These are phyloP conservation scores for Andrena chrysosceles DNA, from an alignment of 2,888 invertebrate species.

Conservation along the genomic window DNA sequence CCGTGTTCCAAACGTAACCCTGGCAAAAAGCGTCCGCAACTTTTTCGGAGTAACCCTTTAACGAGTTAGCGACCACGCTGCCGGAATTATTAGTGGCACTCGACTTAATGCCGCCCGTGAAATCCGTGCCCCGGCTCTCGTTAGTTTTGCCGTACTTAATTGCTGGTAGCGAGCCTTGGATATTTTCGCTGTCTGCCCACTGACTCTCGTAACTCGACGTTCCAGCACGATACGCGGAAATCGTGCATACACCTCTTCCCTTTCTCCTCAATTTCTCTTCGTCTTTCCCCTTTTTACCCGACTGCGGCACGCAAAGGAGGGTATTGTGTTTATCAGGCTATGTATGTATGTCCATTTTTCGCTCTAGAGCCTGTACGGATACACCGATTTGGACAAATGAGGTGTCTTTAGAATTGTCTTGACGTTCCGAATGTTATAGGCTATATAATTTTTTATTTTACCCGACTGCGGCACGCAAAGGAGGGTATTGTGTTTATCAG, in stretches of 20 bases:
- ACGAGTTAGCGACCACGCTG: conserved; percentile 53
- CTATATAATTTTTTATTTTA: no score
- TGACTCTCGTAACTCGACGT: conserved; percentile 9
- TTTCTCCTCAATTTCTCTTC: not conserved
- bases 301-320: no score
- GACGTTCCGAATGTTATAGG: no score
- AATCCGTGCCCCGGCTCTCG: conserved; percentile 48
- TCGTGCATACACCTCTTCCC: not conserved
- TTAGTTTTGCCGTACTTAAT: conserved; percentile 54
- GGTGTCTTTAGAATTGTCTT: no score
- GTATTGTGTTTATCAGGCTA: no score
- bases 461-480: no score
- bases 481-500: no score
- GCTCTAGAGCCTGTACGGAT: no score
- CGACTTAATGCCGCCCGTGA: conserved; percentile 59
- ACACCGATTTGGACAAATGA: no score
- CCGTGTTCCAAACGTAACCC: conserved; percentile 10
- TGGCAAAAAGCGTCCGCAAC: conserved; percentile 53
- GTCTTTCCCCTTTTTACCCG: not conserved
- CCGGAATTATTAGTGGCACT: conserved; percentile 64
- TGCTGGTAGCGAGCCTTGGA: conserved; percentile 24
- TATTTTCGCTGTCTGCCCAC: conserved; percentile 11
- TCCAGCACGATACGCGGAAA: not conserved
- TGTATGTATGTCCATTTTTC: no score
- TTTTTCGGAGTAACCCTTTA: conserved; percentile 57